Evolutionary conservation across 2,888 invertebrate genomes (phyloP), one percentile per base, ranked within the genome.

Genomic region (Salpingus planirostris): DNA sequence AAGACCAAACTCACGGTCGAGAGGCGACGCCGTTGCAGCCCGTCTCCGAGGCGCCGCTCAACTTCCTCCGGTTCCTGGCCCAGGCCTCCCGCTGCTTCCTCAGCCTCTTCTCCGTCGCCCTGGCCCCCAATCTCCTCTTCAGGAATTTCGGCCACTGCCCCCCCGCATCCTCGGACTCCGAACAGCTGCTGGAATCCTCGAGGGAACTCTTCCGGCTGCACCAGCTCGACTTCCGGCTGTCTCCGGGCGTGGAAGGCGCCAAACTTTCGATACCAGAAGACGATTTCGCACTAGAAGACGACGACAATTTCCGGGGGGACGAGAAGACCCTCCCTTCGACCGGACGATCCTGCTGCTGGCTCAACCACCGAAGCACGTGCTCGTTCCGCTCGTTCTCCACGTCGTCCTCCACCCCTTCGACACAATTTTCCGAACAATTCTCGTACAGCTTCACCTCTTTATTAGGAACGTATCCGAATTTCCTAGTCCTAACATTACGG

Each of bases 51-150:
- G 54, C 52, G n/a, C 54, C 46, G 43, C 64, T 64, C 21, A 65
- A 42, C 46, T 61, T 63, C 44, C 64, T 53, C 27, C 55, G 54
- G 38, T 62, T 64, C 41, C 63, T 55, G 15, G 65, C 62, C 66
- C 66, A 66, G 2, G 64, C 65, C 39, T 64, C 64, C 41, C 66
- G 46, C 39, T 66, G 65, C 42, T 65, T 62, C 50, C 56, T 56
- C 36, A 65, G 37, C 35, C 64, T 52, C 40, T 62, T 57, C 37
- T 65, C 65, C 15, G 59, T 62, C n/a, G n/a, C n/a, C 35, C 59
- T 62, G 11, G 58, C 49, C 24, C 53, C 57, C 6, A 57, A 47
- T 38, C 60, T 48, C 40, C 59, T 55, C 40, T 54, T 57, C 31
- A 61, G 52, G 29, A 64, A 50, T 33, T 54, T 50, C 31, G 56